A percentile compares a stretch with the other conserved stretches of the same genome.
These are phyloP conservation scores for Drosophila subobscura DNA, from an alignment of 1,140 invertebrate species.

Conservation along the genomic window DNA sequence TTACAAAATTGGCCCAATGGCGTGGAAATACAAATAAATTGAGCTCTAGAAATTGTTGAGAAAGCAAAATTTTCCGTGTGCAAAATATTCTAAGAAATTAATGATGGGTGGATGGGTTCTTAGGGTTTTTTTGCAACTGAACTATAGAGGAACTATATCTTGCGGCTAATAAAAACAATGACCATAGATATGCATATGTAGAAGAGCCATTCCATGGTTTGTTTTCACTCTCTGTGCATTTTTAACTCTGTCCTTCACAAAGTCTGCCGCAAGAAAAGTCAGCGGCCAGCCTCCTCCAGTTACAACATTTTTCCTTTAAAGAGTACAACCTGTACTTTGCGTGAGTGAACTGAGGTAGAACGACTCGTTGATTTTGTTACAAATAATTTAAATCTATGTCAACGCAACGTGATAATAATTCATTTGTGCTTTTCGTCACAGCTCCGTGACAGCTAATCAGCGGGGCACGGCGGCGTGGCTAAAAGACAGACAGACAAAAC, in stretches of 20 bases:
- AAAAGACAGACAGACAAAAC: slow-evolving; percentile 5
- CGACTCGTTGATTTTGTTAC: slow-evolving; percentile 75
- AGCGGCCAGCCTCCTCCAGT: slow-evolving; percentile 30
- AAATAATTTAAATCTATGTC: slow-evolving; percentile 81
- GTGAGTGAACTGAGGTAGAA: slow-evolving; percentile 27
- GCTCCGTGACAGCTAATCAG: slow-evolving; percentile 77
- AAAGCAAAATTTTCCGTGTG: slow-evolving; percentile 5
- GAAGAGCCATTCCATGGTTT: slow-evolving; percentile 17
- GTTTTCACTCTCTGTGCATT: slow-evolving; percentile 1
- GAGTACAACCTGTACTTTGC: slow-evolving; percentile 46
- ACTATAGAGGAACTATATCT: slow-evolving; percentile 22
- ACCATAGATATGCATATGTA: slow-evolving; percentile 15
- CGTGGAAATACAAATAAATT: slow-evolving; percentile 12
- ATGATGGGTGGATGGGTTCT: slow-evolving; percentile 19
- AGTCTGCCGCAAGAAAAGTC: slow-evolving; percentile 63
- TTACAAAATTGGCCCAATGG: slow-evolving; percentile 42
- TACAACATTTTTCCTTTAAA: slow-evolving; percentile 10
- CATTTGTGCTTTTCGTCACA: slow-evolving; percentile 72
- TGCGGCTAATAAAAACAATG: slow-evolving; percentile 46
- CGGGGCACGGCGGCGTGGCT: slow-evolving; percentile 13
- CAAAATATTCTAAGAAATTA: slow-evolving; percentile 26
- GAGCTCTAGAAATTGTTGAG: slow-evolving; percentile 1
- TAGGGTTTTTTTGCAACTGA: background rate
- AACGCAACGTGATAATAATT: slow-evolving; percentile 75
- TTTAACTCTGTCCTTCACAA: slow-evolving; percentile 50